Base-by-base conservation (phyloP, 92 coral and sea anemone genomes). In the Zoanthus solanderi region DNA sequence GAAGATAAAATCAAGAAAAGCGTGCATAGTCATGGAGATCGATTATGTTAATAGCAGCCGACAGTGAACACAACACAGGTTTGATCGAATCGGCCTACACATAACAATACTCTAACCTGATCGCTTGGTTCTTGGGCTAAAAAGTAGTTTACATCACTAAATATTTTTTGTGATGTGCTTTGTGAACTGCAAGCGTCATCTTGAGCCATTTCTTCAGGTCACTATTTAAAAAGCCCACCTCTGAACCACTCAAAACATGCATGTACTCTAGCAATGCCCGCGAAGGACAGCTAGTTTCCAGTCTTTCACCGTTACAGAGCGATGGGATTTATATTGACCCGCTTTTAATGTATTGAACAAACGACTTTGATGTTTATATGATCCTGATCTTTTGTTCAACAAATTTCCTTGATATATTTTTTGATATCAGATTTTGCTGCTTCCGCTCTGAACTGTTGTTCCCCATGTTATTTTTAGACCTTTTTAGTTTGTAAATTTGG, bases 111-210 rank as follows among this genome's bases (percentile, higher is more conserved):
- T 31, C 84, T 32, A 44, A 81, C 85, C 85, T 81, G 85, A 66
- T 81, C 85, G 42, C 63, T 81, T 37, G 85, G 58, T 66, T 81
- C 85, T 81, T 81, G 76, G 46, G 85, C 85, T 50, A 81, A 66
- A 66, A 81, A 81, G 85, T 81, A 81, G 85, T 81, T 81, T 6
- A 81, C 85, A 81, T 47, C 85, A 28, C 85, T 67, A 50, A 81
- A 81, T 66, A 81, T 9, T 44, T 47, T 67, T 8, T 45, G 17
- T 44, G 85, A 30, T 53, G 53, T 14, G 44, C 66, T 68, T 44
- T 81, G 61, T 13, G 75, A 65, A 29, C 75, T 66, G 85, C 63
- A 66, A 81, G 34, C 37, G 29, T 52, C 58, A 11, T 7, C 76
- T 66, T 81, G 32, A 44, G 85, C 85, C 85, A 81, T 81, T 65